Evolutionary conservation across 2,888 invertebrate species (phyloP), one percentile per base, ranked within the genome.

Genomic region (Protula sp.): DNA sequence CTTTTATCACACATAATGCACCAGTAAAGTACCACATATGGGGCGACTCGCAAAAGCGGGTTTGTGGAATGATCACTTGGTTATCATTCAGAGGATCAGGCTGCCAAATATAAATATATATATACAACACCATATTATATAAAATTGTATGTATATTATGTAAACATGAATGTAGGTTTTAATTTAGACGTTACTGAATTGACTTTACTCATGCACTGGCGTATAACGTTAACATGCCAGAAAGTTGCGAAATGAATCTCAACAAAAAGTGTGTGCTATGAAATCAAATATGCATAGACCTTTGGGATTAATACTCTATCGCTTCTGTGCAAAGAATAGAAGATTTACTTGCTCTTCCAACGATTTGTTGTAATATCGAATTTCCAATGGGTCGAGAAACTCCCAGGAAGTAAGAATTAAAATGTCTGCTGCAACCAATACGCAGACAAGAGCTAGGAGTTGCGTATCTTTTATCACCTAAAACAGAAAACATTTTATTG

Each of bases 11-110:
- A 50, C 68, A 72, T 24, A 72, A 50, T 14, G 67, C 59, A 2
- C 70, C 69, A 5, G 67, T 63, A 60, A 68, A 72, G 58, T 72
- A 71, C 65, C 69, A 65, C 65, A 69, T 65, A 28, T 70, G 61
- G 2, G 55, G 29, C 0, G 70, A 70, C 53, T 67, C 65, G 53
- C 72, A 72, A 54, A 58, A 65, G 26, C 63, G 54, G 9, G 59
- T 61, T 55, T 69, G 67, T 14, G 66, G 67, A 14, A 64, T 61
- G 19, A 67, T 47, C 1, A 68, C 61, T 45, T 71, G 67, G 54
- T 67, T 64, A 58, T 67, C 66, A 19, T 68, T 65, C 3, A 64
- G 58, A 3, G 67, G 61, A 54, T 70, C 71, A 19, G 58, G 57
- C 68, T 68, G 59, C 24, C 58, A 61, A 24, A 5, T 26, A 53